Base-by-base conservation (phyloP, 2,113 vertebrate genomes). In the Shinisaurus crocodilurus region DNA sequence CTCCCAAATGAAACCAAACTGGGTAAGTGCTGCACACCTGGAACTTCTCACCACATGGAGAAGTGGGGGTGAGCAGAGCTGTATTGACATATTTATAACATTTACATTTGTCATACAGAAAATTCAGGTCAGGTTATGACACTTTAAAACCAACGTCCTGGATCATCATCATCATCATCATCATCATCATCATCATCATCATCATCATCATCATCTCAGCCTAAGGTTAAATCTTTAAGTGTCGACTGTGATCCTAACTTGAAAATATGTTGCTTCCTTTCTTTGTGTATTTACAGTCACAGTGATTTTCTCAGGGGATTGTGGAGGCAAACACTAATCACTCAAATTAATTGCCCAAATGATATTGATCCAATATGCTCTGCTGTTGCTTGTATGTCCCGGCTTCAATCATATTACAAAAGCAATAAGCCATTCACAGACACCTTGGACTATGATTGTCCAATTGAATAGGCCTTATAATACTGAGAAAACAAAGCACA, bases 401-500 rank as follows among this genome's bases (percentile, higher is more conserved):
- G 20, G 34, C 29, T 63, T 88, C 6, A 3, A 76, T 40, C 57
- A 76, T 75, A 72, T 23, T 82, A 12, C 25, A 74, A 43, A 57
- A n/a, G 37, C 13, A 57, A n/a, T 48, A 63, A 54, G 27, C 12
- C 5, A 54, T 85, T 27, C 40, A 85, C 32, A 54, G 1, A 32
- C 20, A 20, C 8, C 60, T 18, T 63, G 6, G 23, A 16, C 6
- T 50, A 25, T 10, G 1, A 29, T 15, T 34, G 16, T 79, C 54
- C n/a, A 57, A 50, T 20, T 40, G 13, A 83, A 63, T 45, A 89
- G 10, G 13, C 15, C 27, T 20, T 67, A 13, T 48, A 67, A n/a
- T 87, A 89, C 89, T 69, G 40, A 92, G 82, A 94, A 94, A 93
- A 89, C 85, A 50, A 45, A 54, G 90, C 88, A 94, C 89, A 90